A percentile compares a stretch with the other conserved stretches of the same genome.
These are phyloP conservation scores for Acronicta leporina DNA, from an alignment of 2,888 invertebrate genomes.

Conservation along the genomic window DNA sequence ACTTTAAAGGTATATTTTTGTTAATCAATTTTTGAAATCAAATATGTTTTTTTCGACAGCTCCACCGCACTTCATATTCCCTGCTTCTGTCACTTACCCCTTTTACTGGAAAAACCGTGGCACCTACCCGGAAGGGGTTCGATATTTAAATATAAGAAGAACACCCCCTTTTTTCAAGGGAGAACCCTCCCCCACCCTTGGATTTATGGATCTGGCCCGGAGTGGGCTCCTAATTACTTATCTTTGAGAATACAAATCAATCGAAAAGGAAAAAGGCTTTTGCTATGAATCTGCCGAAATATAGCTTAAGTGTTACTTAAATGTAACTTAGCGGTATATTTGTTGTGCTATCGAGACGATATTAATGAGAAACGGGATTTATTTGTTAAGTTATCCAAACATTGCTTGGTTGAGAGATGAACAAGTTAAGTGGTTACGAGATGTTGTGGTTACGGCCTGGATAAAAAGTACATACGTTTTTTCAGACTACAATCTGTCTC, in stretches of 20 bases:
- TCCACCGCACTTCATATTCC: conserved; percentile 66
- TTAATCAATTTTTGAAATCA: conserved; percentile 3
- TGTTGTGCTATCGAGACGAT: conserved; percentile 38
- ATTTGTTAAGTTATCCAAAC: conserved; percentile 35
- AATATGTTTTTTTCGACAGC: conserved; percentile 27
- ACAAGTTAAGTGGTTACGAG: too few species aligned
- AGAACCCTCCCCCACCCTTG: conserved; percentile 68
- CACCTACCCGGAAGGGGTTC: conserved; percentile 89
- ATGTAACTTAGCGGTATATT: conserved; percentile 40
- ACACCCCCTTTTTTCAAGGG: conserved; percentile 87
- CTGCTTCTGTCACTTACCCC: conserved; percentile 89
- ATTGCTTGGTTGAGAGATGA: conserved; percentile 22
- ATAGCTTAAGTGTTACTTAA: conserved; percentile 43
- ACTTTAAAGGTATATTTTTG: background rate
- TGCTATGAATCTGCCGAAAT: conserved; percentile 48
- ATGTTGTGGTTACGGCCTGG: too few species aligned
- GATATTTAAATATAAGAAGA: conserved; percentile 90
- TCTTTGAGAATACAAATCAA: conserved; percentile 88
- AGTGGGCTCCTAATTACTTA: conserved; percentile 87
- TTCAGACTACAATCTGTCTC: too few species aligned
- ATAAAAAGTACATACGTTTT: too few species aligned
- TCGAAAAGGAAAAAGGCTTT: conserved; percentile 71
- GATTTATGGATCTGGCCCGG: conserved; percentile 88
- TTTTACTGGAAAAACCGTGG: conserved; percentile 89
- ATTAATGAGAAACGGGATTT: conserved; percentile 21